Percentiles rank a stretch among this genome's conserved stretches.
phyloP scores from a whole-genome alignment of 2,888 invertebrate species.

The Lucinisca nassula region DNA sequence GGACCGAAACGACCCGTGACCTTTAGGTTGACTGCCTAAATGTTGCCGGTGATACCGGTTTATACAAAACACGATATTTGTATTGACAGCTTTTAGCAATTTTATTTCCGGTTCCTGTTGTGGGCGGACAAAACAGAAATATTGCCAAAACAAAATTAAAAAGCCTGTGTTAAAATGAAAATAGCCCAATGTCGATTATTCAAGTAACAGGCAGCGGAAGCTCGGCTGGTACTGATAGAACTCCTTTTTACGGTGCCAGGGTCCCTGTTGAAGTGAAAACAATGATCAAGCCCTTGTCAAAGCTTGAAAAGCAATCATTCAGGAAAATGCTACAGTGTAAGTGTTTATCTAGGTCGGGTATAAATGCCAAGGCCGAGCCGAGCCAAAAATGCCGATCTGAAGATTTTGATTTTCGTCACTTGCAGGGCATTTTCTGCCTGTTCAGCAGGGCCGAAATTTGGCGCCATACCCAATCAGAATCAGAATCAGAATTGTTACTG shows the following conservation, averaged over 20 bases:
- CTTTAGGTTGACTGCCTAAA: too few species aligned
- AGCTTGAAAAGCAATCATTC: conserved; percentile 81
- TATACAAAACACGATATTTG: too few species aligned
- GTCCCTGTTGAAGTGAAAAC: conserved; percentile 82
- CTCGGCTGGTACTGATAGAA: conserved; percentile 78
- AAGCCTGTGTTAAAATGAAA: background rate
- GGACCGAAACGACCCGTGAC: too few species aligned
- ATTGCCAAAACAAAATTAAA: too few species aligned
- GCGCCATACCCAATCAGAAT: too few species aligned
- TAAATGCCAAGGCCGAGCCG: background rate
- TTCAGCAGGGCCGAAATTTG: too few species aligned
- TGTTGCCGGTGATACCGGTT: too few species aligned
- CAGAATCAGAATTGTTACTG: too few species aligned
- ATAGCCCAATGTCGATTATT: conserved; percentile 79
- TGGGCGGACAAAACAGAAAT: conserved; percentile 60
- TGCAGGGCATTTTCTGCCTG: too few species aligned
- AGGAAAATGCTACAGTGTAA: conserved; percentile 81
- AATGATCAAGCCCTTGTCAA: conserved; percentile 79
- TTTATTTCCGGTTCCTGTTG: conserved; percentile 57
- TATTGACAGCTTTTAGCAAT: too few species aligned
- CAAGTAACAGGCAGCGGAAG: conserved; percentile 83
- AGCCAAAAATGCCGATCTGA: too few species aligned
- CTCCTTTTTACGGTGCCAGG: conserved; percentile 83
- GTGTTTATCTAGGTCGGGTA: conserved; percentile 14
- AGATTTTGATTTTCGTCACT: too few species aligned